phyloP scores from a whole-genome alignment of 2,113 vertebrate species.

The Holacanthus passer region DNA sequence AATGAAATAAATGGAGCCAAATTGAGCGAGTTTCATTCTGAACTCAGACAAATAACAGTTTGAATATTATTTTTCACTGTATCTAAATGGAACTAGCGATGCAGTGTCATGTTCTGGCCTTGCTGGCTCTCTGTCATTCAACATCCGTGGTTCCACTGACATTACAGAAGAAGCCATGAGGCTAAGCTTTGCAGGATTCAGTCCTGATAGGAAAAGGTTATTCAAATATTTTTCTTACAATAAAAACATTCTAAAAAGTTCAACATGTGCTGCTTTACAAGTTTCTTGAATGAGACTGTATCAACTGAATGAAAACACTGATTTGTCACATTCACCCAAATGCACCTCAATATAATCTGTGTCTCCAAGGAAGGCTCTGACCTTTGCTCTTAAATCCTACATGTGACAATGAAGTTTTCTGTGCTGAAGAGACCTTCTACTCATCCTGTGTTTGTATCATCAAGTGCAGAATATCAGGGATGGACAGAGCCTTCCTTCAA shows the following conservation, averaged over 20 bases:
- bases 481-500: neutral
- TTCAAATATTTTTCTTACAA: neutral
- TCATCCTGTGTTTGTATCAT: neutral
- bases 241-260: neutral
- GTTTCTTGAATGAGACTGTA: neutral
- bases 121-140: neutral
- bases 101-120: neutral
- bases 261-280: neutral
- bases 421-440: neutral
- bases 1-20: neutral
- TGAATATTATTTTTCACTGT: neutral
- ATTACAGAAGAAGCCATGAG: neutral
- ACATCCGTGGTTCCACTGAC: neutral
- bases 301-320: neutral
- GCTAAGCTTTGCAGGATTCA: neutral
- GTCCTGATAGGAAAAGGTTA: neutral
- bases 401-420: neutral
- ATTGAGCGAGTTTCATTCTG: neutral
- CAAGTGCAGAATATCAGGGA: neutral
- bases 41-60: neutral
- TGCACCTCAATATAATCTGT: neutral
- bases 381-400: neutral
- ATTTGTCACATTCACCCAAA: neutral
- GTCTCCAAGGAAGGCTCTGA: neutral
- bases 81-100: no score